Evolutionary conservation across 2,888 invertebrate species (phyloP).

Genomic region (Allygus modestus): DNA sequence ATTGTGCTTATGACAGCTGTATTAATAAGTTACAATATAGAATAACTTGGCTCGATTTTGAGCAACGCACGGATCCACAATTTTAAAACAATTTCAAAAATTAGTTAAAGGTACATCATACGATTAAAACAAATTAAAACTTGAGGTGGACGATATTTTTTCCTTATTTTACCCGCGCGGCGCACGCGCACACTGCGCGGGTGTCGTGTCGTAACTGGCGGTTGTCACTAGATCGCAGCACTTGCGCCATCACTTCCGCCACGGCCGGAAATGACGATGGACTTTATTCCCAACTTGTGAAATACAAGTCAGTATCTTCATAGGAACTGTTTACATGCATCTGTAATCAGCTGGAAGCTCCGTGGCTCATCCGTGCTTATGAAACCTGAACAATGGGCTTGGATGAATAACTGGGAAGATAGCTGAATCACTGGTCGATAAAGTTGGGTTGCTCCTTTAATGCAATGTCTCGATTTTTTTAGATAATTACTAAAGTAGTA

Average conservation of each 20-base stretch:
- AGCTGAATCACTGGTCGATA: neutral
- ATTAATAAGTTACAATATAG: too few species aligned
- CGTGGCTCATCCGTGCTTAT: neutral
- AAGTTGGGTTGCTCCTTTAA: too few species aligned
- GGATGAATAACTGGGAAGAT: neutral
- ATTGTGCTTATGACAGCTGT: too few species aligned
- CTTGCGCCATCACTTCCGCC: conserved; percentile 31
- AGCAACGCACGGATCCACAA: too few species aligned
- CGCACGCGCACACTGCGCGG: neutral
- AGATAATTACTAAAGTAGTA: too few species aligned
- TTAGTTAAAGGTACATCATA: too few species aligned
- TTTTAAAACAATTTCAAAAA: too few species aligned
- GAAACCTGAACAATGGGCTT: neutral
- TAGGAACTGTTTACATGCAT: conserved; percentile 12
- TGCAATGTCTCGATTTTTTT: too few species aligned
- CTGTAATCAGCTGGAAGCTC: neutral
- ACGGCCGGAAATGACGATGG: conserved; percentile 10
- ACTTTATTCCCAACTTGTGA: conserved; percentile 43
- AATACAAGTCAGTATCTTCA: conserved; percentile 19
- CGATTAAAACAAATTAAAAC: too few species aligned
- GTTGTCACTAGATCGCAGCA: neutral
- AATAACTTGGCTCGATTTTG: too few species aligned
- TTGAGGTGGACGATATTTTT: too few species aligned
- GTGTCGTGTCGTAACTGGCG: neutral
- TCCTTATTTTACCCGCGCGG: too few species aligned